phyloP scores from a whole-genome alignment of 2,797 vertebrate genomes.

The Pangasius mekongensis region DNA sequence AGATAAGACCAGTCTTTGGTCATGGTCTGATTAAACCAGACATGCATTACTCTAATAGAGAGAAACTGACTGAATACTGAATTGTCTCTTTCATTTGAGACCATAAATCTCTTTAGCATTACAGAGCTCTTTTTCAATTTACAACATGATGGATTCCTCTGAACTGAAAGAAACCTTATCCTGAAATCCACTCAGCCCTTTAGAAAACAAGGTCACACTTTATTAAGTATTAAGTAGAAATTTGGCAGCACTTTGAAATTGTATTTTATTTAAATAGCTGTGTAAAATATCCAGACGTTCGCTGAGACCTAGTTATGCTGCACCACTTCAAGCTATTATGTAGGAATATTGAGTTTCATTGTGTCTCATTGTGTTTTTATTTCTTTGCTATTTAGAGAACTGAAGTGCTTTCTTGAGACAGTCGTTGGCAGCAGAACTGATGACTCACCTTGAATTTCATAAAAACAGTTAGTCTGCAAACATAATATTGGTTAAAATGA shows the following conservation, averaged over 20 bases:
- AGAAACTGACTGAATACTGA: neutral
- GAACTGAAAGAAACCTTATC: constrained; percentile 13
- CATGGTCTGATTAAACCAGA: neutral
- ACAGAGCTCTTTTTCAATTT: neutral
- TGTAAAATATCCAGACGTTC: neutral
- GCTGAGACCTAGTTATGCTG: neutral
- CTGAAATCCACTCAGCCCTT: neutral
- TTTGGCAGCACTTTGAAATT: neutral
- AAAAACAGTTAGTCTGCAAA: constrained; percentile 57
- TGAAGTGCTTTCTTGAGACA: constrained; percentile 46
- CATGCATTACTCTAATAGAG: neutral
- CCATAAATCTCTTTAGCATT: neutral
- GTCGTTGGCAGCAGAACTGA: constrained; percentile 57
- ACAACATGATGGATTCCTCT: constrained; percentile 5
- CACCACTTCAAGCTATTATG: neutral
- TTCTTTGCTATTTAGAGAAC: constrained; percentile 22
- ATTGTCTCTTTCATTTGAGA: neutral
- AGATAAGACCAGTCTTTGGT: neutral
- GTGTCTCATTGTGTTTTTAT: neutral
- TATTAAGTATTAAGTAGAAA: constrained; percentile 5
- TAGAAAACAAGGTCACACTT: neutral
- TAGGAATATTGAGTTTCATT: neutral
- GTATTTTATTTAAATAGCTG: neutral
- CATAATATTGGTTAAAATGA: neutral
- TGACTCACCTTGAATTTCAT: constrained; percentile 8